A percentile compares a stretch with the other conserved stretches of the same genome.
These are phyloP conservation scores for Syritta pipiens DNA, from an alignment of 2,888 invertebrate species.

Conservation along the genomic window DNA sequence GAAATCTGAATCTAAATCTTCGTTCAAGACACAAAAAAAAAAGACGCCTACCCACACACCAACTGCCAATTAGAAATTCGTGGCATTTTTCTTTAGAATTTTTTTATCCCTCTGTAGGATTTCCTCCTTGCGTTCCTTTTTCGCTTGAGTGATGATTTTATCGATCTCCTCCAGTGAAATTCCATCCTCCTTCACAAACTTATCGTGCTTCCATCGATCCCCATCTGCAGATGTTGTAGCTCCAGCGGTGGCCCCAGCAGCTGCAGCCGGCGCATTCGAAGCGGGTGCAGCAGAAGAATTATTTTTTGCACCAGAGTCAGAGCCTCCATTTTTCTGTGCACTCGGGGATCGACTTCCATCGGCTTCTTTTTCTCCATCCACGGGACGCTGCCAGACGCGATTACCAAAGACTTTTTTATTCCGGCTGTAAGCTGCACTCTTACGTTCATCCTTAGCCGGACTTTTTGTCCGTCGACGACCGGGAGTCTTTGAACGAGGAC, in stretches of 20 bases:
- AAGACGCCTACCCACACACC: background rate
- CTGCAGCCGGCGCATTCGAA: background rate
- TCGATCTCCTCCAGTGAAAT: conserved; percentile 81
- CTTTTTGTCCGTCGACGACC: conserved; percentile 76
- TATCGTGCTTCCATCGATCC: conserved; percentile 81
- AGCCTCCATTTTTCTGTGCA: conserved; percentile 16
- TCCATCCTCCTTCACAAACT: conserved; percentile 79
- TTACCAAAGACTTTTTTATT: conserved; percentile 70
- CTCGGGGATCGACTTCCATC: background rate
- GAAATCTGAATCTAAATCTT: no score
- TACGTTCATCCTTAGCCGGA: conserved; percentile 80
- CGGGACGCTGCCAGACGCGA: conserved; percentile 71
- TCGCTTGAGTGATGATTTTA: conserved; percentile 81
- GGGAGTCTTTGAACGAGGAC: conserved; percentile 74
- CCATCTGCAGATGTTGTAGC: conserved; percentile 71
- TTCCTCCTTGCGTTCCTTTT: conserved; percentile 82
- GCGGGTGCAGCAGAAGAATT: background rate
- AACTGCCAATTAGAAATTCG: conserved; percentile 39
- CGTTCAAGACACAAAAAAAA: no score
- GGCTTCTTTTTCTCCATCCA: background rate
- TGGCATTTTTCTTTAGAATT: conserved; percentile 76
- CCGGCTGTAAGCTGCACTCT: conserved; percentile 47
- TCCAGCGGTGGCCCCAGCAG: background rate
- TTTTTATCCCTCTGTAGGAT: conserved; percentile 81
- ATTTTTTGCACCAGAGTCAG: no score